These are phyloP conservation scores for Dysidea cf. avara DNA, from an alignment of 37 sponge, comb jelly and placozoan genomes.

Conservation along the genomic window DNA sequence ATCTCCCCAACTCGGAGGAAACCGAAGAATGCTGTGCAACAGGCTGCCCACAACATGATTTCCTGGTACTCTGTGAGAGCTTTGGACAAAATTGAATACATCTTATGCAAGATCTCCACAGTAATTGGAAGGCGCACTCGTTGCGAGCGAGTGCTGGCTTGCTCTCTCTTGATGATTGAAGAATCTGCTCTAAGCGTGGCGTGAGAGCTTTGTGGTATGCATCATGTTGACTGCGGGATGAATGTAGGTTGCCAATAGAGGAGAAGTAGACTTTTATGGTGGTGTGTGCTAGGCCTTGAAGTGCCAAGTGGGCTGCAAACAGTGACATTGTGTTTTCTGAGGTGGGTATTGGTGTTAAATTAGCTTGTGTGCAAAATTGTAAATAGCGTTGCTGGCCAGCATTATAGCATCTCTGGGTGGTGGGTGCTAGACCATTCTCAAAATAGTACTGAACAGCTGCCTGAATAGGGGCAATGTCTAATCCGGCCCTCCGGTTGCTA, in stretches of 20 bases:
- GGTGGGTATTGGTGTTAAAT: conserved; percentile 16
- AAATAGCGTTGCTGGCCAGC: conserved; percentile 21
- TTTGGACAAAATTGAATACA: not conserved
- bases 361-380: conserved; percentile 19
- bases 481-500: conserved; percentile 6
- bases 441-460: conserved; percentile 18
- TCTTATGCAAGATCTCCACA: conserved; percentile 4
- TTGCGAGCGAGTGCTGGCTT: no score
- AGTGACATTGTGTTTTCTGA: conserved; percentile 21
- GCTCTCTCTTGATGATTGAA: no score
- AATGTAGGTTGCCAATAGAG: no score
- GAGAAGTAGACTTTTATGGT: conserved; percentile 37
- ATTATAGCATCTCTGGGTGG: conserved; percentile 23
- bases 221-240: conserved; percentile 15
- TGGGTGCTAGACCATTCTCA: conserved; percentile 36
- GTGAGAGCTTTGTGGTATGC: no score
- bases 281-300: conserved; percentile 1
- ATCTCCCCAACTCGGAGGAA: no score
- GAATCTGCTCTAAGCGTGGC: conserved; percentile 27
- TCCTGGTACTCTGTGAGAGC: no score
- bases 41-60: no score
- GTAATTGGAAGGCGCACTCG: conserved; percentile 43
- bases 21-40: no score
- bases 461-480: conserved; percentile 24
- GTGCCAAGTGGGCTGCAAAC: conserved; percentile 19